Base-by-base conservation (phyloP, 2,888 invertebrate species). In the Strigamia crassipes region DNA sequence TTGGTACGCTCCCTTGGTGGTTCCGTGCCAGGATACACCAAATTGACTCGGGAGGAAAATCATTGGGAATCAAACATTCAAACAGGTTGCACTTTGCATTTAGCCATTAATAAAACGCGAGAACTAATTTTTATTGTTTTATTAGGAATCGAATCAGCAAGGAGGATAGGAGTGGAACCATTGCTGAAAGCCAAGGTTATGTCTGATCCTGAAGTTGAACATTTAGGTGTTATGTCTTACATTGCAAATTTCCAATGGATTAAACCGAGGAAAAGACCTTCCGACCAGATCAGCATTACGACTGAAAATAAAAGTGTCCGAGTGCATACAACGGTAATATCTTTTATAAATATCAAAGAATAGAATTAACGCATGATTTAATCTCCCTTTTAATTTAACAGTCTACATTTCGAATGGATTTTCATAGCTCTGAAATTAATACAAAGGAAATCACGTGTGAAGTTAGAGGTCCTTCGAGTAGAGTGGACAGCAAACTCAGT, bases 181-280 rank as follows among this genome's bases (percentile, higher is more conserved):
- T 92, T 98, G 66, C 89, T 99, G 83, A 93, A 95, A 85, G 94
- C 98, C 15, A 94, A 94, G 87, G 97, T 99, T 86, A 95, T 99
- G 93, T 94, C 96, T 51, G 96, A 96, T 87, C 94, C 93, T 56
- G 95, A 97, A 87, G 96, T 96, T 8, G 98, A 99, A 87, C 97
- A 98, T 89, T 90, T 99, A 84, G 98, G 96, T 12, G 95, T 98
- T 82, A 99, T 99, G 99, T 96, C 98, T 0, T 97, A 98, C 89
- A 95, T 96, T 0, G 95, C 97, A 0, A 92, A 95, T 87, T 94
- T 96, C 89, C 94, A 95, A 85, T 96, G 96, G 92, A 92, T 96
- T 42, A 93, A 94, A 38, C 94, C 95, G 82, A 90, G 94, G 78
- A 94, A 94, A 13, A 94, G 94, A 8, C 90, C 96, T 0, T 93